Evolutionary conservation across 2,888 invertebrate species (phyloP), one percentile per base, ranked within the genome.

Genomic region (Aromia moschata): DNA sequence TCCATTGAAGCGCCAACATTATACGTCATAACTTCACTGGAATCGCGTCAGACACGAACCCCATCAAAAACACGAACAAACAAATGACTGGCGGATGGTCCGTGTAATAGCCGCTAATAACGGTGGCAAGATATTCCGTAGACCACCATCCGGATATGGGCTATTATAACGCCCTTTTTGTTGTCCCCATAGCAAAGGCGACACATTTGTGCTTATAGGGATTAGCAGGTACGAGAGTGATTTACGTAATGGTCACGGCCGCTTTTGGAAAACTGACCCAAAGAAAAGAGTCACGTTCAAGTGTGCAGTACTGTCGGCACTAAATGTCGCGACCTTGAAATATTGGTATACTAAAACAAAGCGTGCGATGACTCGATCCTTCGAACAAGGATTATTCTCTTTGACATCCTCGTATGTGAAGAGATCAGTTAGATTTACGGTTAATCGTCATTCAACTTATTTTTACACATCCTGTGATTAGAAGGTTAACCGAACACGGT

Each of bases 191-290:
- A 43, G 14, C 20, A n/a, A 14, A 12, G 25, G 7, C 18, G 20
- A 47, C 47, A 36, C 46, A 12, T 33, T 46, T 46, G 36, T 33
- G 17, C 47, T 37, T 37, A 47, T 47, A 18, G 18, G 47, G 47
- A 5, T 25, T 25, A 25, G 7, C 25, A 5, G 25, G 7, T 25
- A 25, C 25, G 25, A 25, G 25, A 7, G 7, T 25, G 7, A 25
- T 5, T 25, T 25, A 25, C 7, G 7, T 25, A 25, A 25, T 25
- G 25, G 25, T 7, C 25, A 5, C 4, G 25, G 3, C 3, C 7
- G 7, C 7, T 25, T 25, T 25, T 7, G 25, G 7, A n/a, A n/a
- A n/a, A n/a, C n/a, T n/a, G n/a, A n/a, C n/a, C n/a, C n/a, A n/a
- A n/a, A n/a, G n/a, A n/a, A n/a, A n/a, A n/a, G n/a, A n/a, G n/a